phyloP scores from a whole-genome alignment of 2,797 vertebrate genomes.

The Tenualosa ilisha region DNA sequence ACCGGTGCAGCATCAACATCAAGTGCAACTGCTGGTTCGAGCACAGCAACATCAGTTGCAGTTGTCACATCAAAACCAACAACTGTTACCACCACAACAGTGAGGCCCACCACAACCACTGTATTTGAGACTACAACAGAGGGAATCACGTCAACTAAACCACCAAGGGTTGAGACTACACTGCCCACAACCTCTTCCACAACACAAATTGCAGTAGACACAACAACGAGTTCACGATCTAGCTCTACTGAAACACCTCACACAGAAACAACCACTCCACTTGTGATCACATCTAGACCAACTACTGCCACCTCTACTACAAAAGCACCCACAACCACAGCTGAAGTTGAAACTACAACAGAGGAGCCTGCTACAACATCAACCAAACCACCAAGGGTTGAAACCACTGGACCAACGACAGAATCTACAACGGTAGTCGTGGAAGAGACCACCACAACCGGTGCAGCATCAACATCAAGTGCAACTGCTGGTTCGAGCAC shows the following conservation, averaged over 20 bases:
- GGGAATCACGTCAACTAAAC: background rate
- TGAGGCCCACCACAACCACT: background rate
- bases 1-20: background rate
- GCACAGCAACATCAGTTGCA: background rate
- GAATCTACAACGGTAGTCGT: background rate
- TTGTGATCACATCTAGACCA: conserved; percentile 20
- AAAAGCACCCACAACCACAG: conserved; percentile 20
- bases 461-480: background rate
- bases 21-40: background rate
- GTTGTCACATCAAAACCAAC: background rate
- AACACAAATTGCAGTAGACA: background rate
- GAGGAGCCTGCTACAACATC: background rate
- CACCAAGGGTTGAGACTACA: background rate
- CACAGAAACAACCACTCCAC: background rate
- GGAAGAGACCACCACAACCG: background rate
- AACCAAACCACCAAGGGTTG: conserved; percentile 20
- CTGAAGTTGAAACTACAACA: conserved; percentile 11
- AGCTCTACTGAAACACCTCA: conserved; percentile 17
- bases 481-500: background rate
- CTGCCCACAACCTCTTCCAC: background rate
- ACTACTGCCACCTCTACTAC: conserved; percentile 16
- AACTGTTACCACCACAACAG: background rate
- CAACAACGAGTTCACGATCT: background rate
- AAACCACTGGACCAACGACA: conserved; percentile 16
- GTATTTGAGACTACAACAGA: conserved; percentile 8